These are phyloP conservation scores for Hemibagrus guttatus DNA, from an alignment of 2,797 vertebrate genomes.

Conservation along the genomic window DNA sequence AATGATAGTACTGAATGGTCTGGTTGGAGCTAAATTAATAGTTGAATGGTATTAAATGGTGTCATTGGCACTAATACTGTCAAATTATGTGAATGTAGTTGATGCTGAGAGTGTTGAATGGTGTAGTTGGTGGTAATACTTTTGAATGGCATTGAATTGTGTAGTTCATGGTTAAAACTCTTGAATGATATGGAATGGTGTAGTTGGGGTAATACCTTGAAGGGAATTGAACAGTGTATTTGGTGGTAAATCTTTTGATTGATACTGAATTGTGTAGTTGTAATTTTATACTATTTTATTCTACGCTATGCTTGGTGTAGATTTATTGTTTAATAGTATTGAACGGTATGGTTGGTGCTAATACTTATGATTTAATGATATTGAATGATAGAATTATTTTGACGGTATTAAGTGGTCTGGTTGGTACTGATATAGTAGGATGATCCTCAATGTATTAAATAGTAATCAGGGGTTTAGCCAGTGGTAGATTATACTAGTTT, in stretches of 20 bases:
- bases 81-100: not conserved
- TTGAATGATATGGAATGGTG: not conserved
- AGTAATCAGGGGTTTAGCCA: not conserved
- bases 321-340: not conserved
- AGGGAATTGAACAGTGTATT: not conserved
- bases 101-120: not conserved
- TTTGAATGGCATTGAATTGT: no score
- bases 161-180: not conserved
- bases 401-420: not conserved
- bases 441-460: not conserved
- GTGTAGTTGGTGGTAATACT: not conserved
- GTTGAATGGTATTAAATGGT: not conserved
- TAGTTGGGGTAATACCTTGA: not conserved
- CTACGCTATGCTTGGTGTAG: not conserved
- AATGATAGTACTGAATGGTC: not conserved
- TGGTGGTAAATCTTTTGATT: not conserved
- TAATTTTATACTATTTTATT: not conserved
- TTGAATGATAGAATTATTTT: not conserved
- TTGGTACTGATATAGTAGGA: not conserved
- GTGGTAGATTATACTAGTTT: no score
- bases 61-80: not conserved
- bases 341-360: not conserved
- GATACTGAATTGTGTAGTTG: not conserved
- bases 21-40: not conserved
- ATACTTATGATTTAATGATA: not conserved